phyloP scores from a whole-genome alignment of 1,140 invertebrate genomes.

The Psilanteris sp. region DNA sequence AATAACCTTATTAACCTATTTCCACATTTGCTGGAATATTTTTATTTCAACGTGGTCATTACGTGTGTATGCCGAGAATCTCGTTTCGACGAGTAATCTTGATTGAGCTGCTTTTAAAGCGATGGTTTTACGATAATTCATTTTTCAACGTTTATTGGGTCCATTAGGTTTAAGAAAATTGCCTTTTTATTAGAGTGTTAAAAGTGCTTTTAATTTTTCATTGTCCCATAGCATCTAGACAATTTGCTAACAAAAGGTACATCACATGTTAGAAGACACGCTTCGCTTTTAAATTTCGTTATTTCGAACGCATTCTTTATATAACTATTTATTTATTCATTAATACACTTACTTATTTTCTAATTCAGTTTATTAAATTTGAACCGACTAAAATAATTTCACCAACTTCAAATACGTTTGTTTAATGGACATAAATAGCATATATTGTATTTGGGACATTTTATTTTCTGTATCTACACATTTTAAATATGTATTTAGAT shows the following conservation, averaged over 20 bases:
- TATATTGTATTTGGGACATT: no score
- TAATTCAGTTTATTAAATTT: no score
- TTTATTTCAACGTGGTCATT: slow-evolving; percentile 38
- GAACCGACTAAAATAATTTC: no score
- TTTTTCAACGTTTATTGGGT: slow-evolving; percentile 52
- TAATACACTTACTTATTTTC: no score
- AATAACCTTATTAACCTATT: slow-evolving; percentile 64
- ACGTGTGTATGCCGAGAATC: slow-evolving; percentile 26
- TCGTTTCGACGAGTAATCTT: slow-evolving; percentile 46
- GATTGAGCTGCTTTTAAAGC: slow-evolving; percentile 40
- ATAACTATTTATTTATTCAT: no score
- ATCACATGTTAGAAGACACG: no score
- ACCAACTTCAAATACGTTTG: no score
- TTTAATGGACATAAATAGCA: no score
- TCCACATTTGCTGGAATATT: slow-evolving; percentile 40
- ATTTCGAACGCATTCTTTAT: no score
- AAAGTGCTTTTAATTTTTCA: slow-evolving; percentile 47
- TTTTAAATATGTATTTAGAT: slow-evolving; percentile 29
- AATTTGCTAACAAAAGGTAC: no score
- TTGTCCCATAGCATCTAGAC: no score
- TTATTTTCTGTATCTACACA: background rate
- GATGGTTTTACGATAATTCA: slow-evolving; percentile 61
- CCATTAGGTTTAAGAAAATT: slow-evolving; percentile 52
- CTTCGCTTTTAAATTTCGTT: background rate
- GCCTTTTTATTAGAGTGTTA: slow-evolving; percentile 50